Conservation (phyloP, 2,797 vertebrate genomes). For the Urocyon cinereoargenteus region DNA sequence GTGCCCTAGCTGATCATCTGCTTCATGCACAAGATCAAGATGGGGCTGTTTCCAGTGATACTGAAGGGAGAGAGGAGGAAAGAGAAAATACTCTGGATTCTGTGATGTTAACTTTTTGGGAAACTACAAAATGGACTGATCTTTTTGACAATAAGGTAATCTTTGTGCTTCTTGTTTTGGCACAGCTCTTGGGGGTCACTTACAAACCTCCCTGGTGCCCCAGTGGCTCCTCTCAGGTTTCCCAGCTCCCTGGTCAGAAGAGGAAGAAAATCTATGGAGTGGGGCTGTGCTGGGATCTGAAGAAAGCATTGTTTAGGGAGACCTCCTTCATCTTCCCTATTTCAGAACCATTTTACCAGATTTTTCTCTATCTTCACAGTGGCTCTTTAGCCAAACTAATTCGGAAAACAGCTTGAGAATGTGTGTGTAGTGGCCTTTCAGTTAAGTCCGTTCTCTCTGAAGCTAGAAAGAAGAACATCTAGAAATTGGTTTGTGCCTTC, state of each 20-base stretch:
- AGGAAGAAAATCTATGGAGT: background rate
- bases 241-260: background rate
- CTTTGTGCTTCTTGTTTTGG: conserved; percentile 17
- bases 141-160: conserved; percentile 96
- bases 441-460: background rate
- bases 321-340: background rate
- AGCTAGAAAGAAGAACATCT: background rate
- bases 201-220: background rate
- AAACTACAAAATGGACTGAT: conserved; percentile 98
- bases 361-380: background rate
- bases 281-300: background rate
- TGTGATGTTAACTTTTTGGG: conserved; percentile 95
- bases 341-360: background rate
- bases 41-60: conserved; percentile 88
- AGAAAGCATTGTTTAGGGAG: background rate
- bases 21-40: conserved; percentile 91
- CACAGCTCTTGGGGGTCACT: background rate
- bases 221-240: background rate
- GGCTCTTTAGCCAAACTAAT: background rate
- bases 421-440: background rate
- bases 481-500: background rate
- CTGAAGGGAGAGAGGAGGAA: conserved; percentile 92
- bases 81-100: conserved; percentile 88
- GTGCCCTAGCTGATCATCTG: conserved; percentile 94
- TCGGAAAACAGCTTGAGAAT: background rate